Evolutionary conservation across 2,797 vertebrate genomes (phyloP).

Genomic region (Caiman crocodilus): DNA sequence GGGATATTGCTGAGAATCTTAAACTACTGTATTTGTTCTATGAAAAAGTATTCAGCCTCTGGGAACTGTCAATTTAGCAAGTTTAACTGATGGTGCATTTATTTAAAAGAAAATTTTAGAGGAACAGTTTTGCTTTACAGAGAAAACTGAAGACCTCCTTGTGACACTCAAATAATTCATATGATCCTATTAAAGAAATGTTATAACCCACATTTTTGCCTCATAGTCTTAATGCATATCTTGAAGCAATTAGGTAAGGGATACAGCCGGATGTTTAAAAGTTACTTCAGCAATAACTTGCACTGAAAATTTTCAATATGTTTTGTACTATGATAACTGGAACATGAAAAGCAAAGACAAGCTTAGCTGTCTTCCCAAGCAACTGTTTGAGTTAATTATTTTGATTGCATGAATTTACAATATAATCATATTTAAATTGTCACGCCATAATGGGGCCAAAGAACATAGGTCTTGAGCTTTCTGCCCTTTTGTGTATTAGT

Average conservation of each 20-base stretch:
- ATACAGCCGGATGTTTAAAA: background rate
- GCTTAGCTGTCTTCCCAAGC: background rate
- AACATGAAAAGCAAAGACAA: background rate
- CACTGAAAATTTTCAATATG: background rate
- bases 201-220: constrained; percentile 20
- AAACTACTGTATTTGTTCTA: background rate
- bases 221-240: background rate
- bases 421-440: background rate
- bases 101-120: background rate
- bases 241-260: constrained; percentile 14
- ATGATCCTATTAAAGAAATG: background rate
- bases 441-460: background rate
- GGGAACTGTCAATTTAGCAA: constrained; percentile 1
- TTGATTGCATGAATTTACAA: background rate
- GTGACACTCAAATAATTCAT: background rate
- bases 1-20: background rate
- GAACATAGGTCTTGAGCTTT: constrained; percentile 4
- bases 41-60: background rate
- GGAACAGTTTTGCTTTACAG: background rate
- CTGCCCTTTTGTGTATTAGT: background rate
- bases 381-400: background rate
- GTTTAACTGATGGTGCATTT: background rate
- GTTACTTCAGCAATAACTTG: background rate
- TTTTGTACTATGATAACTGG: background rate
- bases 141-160: constrained; percentile 11